These are phyloP conservation scores for Thalassaphorura encarpata DNA, from an alignment of 1,140 invertebrate species.

Conservation along the genomic window DNA sequence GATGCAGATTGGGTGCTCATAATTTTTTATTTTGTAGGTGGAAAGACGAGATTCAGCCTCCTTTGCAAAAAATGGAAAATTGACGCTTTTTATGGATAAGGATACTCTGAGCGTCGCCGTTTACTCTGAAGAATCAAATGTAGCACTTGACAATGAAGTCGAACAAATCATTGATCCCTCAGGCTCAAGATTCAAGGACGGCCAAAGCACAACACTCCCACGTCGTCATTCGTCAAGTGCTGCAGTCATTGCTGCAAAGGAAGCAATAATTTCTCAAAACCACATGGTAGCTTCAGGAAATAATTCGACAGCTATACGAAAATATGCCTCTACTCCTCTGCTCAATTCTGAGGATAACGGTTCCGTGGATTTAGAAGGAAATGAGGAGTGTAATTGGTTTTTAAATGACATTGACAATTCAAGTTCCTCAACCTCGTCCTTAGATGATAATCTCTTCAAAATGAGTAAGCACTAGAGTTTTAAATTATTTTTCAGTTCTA, in stretches of 20 bases:
- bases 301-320: slow-evolving; percentile 10
- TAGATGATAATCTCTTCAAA: too few species aligned
- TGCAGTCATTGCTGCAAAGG: background rate
- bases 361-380: too few species aligned
- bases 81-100: background rate
- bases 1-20: too few species aligned
- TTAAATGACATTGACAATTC: too few species aligned
- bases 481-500: too few species aligned
- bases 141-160: background rate
- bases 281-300: background rate
- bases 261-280: too few species aligned
- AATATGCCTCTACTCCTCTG: slow-evolving; percentile 28
- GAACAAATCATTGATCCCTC: background rate
- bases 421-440: too few species aligned
- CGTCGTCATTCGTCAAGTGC: slow-evolving; percentile 9
- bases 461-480: too few species aligned
- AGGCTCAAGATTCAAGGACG: background rate
- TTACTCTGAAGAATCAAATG: background rate
- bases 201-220: slow-evolving; percentile 10
- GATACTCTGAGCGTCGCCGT: background rate
- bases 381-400: too few species aligned
- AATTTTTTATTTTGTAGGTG: too few species aligned
- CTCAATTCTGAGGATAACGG: background rate
- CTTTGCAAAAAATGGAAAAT: too few species aligned
- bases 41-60: too few species aligned